A percentile compares a stretch with the other conserved stretches of the same genome.
phyloP scores from a whole-genome alignment of 2,797 vertebrate species.

The Hapalemur alaotrensis region DNA sequence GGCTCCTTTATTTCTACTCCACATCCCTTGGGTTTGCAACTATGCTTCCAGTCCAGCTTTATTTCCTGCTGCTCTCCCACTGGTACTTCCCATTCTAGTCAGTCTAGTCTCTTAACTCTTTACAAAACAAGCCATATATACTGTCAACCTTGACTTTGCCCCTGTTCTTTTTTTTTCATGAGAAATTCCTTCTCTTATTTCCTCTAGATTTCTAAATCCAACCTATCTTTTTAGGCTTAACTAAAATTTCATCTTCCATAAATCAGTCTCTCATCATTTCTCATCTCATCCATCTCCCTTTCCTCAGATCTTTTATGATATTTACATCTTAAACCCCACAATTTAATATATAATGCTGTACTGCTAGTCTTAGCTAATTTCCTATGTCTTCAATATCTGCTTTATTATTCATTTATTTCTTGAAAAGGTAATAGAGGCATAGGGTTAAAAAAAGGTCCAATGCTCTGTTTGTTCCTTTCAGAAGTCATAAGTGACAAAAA shows the following conservation, averaged over 20 bases:
- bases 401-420: background rate
- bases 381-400: background rate
- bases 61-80: background rate
- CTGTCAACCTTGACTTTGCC: background rate
- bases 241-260: background rate
- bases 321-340: background rate
- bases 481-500: constrained; percentile 42
- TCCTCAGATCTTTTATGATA: background rate
- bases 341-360: background rate
- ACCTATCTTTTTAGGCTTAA: background rate
- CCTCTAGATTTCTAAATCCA: background rate
- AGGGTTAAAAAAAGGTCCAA: background rate
- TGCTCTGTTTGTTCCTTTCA: constrained; percentile 15
- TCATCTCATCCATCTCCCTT: background rate
- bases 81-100: background rate
- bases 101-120: background rate
- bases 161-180: background rate
- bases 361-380: background rate
- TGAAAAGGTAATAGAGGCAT: background rate
- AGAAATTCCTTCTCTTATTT: background rate
- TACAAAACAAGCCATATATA: background rate
- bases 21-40: background rate
- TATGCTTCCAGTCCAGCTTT: background rate
- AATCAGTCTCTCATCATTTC: background rate
- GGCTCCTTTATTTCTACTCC: background rate